These are phyloP conservation scores for Celastrina argiolus DNA, from an alignment of 2,888 invertebrate genomes.

Conservation along the genomic window DNA sequence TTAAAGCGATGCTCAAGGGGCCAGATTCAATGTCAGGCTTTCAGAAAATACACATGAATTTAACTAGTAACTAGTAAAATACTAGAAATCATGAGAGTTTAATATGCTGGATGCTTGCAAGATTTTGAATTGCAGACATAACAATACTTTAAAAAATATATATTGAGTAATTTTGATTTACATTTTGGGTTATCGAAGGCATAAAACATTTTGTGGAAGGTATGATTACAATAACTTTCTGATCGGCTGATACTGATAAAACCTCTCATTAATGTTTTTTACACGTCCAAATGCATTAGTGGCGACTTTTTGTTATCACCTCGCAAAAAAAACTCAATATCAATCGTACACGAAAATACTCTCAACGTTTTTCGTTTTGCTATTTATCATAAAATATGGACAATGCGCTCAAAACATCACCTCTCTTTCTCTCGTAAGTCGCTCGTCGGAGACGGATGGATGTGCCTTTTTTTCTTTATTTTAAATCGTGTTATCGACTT, in stretches of 20 bases:
- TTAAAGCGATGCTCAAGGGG: not conserved
- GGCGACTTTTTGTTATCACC: conserved; percentile 31
- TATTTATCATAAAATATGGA: conserved; percentile 71
- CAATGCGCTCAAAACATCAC: conserved; percentile 47
- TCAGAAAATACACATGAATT: not conserved
- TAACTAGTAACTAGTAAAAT: not conserved
- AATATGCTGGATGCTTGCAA: too few relatives aligned
- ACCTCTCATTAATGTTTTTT: conserved; percentile 8
- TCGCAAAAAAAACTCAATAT: conserved; percentile 66
- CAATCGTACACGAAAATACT: conserved; percentile 69
- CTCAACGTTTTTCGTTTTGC: conserved; percentile 56
- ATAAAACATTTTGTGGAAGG: not conserved
- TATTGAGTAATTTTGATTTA: not conserved
- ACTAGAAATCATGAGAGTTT: too few relatives aligned
- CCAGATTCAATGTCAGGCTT: not conserved
- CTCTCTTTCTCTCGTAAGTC: conserved; percentile 41
- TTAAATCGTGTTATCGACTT: conserved; percentile 57
- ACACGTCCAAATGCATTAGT: conserved; percentile 11
- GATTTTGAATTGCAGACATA: not conserved
- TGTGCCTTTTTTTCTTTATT: conserved; percentile 49
- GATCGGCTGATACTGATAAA: not conserved
- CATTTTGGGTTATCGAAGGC: not conserved
- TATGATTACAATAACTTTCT: conserved; percentile 4
- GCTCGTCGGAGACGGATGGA: conserved; percentile 42
- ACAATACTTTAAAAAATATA: not conserved